Base-by-base conservation (phyloP, 2,797 vertebrate species). In the Hylomyscus alleni region DNA sequence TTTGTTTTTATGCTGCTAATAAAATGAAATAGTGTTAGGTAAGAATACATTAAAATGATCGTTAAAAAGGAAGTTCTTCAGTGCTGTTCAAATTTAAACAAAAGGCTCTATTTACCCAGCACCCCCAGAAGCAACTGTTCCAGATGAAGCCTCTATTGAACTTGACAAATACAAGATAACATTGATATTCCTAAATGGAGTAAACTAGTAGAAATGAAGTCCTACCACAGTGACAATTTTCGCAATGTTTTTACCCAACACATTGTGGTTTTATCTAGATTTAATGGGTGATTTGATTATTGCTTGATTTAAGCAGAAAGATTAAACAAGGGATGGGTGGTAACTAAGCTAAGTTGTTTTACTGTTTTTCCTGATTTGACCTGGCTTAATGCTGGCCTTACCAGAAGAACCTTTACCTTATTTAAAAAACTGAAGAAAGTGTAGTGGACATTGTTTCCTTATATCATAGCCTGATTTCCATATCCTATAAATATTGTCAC, bases 1-100 rank as follows among this genome's bases (percentile, higher is more conserved):
- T 94, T 98, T 97, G 90, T 82, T 97, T 97, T 98, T 98, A 96
- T 97, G 95, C 76, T 97, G 58, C 97, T 98, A 96, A 98, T 98
- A 98, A 98, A 98, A 98, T 97, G 97, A 96, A 98, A 96, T 73
- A 89, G 80, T 96, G 90, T 97, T 97, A 98, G 94, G 94, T 98
- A 97, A 97, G 84, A 97, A 97, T 95, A 97, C 62, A 96, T 96
- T 97, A 93, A 96, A 97, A 96, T 98, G 96, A 91, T 95, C 97
- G 60, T 97, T 93, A 93, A 97, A 95, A 3, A 0, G 56, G 91
- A 97, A 98, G 91, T 17, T 80, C 85, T 87, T 93, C 94, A 88
- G 47, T 96, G 97, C 83, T 52, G 47, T 97, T 98, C 89, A 97
- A 90, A 96, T 96, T 88, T 91, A 98, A 97, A 92, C 89, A 95